A percentile compares a stretch with the other conserved stretches of the same genome.
phyloP scores from a whole-genome alignment of 2,113 vertebrate species.

The Zootoca vivipara region DNA sequence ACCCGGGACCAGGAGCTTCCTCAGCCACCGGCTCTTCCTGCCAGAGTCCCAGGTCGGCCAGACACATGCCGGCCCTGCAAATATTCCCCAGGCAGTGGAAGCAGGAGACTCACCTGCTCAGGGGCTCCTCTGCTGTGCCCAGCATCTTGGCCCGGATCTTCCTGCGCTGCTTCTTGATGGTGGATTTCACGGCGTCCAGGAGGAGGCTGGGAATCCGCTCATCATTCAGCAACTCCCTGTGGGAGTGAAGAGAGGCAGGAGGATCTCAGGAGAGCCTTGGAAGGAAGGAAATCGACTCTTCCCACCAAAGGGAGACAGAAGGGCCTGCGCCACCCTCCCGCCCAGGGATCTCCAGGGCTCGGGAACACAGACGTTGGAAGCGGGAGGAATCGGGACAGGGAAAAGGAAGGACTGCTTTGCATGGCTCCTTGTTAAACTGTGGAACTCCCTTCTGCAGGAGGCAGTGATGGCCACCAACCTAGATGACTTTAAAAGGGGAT shows the following conservation, averaged over 20 bases:
- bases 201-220: conserved; percentile 87
- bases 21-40: background rate
- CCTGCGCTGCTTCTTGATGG: conserved; percentile 86
- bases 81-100: background rate
- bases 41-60: background rate
- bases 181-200: conserved; percentile 85
- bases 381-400: too few relatives aligned
- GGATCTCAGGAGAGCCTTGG: too few relatives aligned
- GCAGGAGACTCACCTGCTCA: conserved; percentile 82
- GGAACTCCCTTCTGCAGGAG: too few relatives aligned
- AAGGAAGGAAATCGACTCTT: accelerated
- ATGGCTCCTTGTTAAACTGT: too few relatives aligned
- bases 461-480: too few relatives aligned
- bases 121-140: conserved; percentile 81
- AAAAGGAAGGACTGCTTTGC: too few relatives aligned
- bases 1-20: too few relatives aligned
- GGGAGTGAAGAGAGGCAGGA: background rate
- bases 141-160: conserved; percentile 97
- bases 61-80: background rate
- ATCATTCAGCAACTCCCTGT: conserved; percentile 90
- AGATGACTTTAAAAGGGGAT: too few relatives aligned
- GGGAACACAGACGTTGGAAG: background rate
- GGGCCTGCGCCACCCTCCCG: background rate
- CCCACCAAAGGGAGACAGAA: background rate
- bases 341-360: background rate